Evolutionary conservation across 2,888 invertebrate genomes (phyloP).

Genomic region (Acheta domesticus): DNA sequence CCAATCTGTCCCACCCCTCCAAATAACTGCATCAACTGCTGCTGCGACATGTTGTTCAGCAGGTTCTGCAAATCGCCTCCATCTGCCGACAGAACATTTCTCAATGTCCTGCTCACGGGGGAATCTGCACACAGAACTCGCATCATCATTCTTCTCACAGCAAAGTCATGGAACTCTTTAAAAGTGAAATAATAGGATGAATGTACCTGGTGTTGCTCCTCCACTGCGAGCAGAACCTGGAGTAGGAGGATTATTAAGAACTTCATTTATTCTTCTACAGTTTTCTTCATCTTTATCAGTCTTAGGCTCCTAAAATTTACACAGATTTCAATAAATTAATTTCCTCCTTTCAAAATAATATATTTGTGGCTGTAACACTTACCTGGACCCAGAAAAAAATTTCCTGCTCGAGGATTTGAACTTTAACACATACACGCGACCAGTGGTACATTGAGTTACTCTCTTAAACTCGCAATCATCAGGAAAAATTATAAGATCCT

Average conservation of each 20-base stretch:
- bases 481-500: conserved; percentile 96
- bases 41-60: conserved; percentile 93
- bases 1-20: conserved; percentile 87
- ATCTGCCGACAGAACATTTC: conserved; percentile 50
- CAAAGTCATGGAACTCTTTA: not conserved
- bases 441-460: conserved; percentile 92
- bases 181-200: not conserved
- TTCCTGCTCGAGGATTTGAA: conserved; percentile 92
- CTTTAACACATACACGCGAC: conserved; percentile 91
- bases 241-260: conserved; percentile 91
- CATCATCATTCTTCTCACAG: not conserved
- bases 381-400: conserved; percentile 98
- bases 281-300: conserved; percentile 93
- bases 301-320: conserved; percentile 72
- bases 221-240: conserved; percentile 67
- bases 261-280: conserved; percentile 89
- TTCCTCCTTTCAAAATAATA: too few species aligned
- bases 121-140: conserved; percentile 9
- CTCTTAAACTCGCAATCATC: conserved; percentile 97
- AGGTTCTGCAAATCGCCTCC: conserved; percentile 88
- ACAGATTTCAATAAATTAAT: too few species aligned
- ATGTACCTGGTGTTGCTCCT: conserved; percentile 57
- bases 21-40: conserved; percentile 94
- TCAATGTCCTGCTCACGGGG: conserved; percentile 18
- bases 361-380: conserved; percentile 33